phyloP scores from a whole-genome alignment of 2,797 vertebrate genomes.

The Falco novaeseelandiae region DNA sequence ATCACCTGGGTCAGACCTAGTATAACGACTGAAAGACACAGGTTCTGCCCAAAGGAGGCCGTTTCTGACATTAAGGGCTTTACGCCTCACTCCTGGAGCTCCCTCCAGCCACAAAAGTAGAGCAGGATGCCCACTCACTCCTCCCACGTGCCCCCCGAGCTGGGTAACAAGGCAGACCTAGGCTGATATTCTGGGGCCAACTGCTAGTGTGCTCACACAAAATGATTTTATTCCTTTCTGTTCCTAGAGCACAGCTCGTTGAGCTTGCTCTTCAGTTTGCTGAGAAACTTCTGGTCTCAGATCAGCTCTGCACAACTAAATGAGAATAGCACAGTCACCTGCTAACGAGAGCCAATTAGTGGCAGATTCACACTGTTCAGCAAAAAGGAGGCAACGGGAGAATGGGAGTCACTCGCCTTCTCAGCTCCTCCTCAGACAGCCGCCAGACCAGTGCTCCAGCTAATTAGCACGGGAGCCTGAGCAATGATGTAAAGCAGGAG shows the following conservation, averaged over 20 bases:
- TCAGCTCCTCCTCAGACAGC: not conserved
- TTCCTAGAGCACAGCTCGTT: not conserved
- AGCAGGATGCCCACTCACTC: not conserved
- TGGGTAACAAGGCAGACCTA: not conserved
- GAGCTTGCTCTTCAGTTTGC: not conserved
- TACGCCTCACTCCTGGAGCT: not conserved
- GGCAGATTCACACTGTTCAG: not conserved
- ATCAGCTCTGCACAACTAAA: not conserved
- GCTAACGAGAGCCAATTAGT: not conserved
- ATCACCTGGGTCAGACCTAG: too few species aligned
- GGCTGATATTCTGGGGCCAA: not conserved
- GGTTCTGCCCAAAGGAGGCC: not conserved
- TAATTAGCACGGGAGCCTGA: not conserved
- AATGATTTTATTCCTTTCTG: not conserved
- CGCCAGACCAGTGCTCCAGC: not conserved
- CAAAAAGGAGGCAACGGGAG: not conserved
- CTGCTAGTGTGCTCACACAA: not conserved
- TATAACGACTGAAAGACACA: accelerated
- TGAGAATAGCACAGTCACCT: not conserved
- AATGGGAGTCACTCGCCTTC: not conserved
- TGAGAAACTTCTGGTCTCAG: not conserved
- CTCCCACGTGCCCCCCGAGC: accelerated
- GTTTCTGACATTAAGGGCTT: not conserved
- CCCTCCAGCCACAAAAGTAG: not conserved
- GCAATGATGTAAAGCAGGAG: not conserved